Evolutionary conservation across 2,888 invertebrate species (phyloP).

Genomic region (Leptogaster cylindrica): DNA sequence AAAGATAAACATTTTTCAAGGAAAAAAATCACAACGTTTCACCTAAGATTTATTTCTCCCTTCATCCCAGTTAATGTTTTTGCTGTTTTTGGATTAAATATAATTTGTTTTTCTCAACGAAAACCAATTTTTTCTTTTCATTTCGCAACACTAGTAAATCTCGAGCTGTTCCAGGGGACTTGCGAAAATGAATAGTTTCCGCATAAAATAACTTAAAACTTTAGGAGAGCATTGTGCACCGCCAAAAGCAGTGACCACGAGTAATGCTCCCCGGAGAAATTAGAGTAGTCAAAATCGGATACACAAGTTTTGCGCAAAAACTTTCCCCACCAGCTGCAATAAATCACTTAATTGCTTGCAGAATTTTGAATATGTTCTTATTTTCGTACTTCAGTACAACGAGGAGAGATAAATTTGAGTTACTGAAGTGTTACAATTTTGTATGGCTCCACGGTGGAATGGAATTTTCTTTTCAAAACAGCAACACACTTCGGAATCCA

Average conservation of each 20-base stretch:
- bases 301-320: constrained; percentile 21
- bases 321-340: constrained; percentile 12
- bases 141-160: no score
- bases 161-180: not conserved
- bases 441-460: no score
- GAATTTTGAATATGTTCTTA: constrained; percentile 11
- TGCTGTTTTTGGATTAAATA: no score
- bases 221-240: not conserved
- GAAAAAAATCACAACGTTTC: no score
- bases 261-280: constrained; percentile 21
- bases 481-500: no score
- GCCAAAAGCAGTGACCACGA: not conserved
- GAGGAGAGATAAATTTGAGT: not conserved
- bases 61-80: no score
- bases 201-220: not conserved
- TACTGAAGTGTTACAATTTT: not conserved
- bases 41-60: no score
- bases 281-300: constrained; percentile 12
- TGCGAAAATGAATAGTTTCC: constrained; percentile 8
- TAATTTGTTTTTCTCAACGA: no score
- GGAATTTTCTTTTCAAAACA: no score
- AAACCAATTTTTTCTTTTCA: no score
- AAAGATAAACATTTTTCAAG: no score
- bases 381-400: not conserved
- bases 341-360: constrained; percentile 27